Conservation (phyloP, 2,797 vertebrate species). For the Meriones psammophilus region DNA sequence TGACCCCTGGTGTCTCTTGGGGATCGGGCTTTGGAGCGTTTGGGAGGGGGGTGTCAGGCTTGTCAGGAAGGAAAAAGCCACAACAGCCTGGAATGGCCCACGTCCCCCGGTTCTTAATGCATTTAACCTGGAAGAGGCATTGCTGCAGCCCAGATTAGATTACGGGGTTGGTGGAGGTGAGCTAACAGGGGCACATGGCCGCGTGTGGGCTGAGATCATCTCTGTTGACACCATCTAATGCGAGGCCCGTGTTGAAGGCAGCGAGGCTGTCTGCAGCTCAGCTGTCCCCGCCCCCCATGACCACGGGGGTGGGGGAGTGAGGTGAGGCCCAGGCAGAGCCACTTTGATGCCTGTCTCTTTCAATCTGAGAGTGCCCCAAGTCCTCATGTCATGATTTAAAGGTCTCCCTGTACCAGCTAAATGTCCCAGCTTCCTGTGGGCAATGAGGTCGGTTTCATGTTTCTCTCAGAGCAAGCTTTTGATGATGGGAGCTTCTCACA, state of each 20-base stretch:
- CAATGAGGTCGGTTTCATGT: constrained; percentile 74
- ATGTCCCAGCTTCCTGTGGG: constrained; percentile 89
- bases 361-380: constrained; percentile 81
- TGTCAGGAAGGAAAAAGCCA: constrained; percentile 87
- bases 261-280: constrained; percentile 83
- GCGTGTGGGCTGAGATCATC: constrained; percentile 88
- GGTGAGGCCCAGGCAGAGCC: constrained; percentile 86
- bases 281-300: constrained; percentile 65
- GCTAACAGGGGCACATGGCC: constrained; percentile 88
- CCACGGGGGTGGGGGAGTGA: constrained; percentile 65
- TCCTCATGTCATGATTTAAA: constrained; percentile 87
- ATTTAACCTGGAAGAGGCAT: constrained; percentile 90
- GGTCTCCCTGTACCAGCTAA: constrained; percentile 89
- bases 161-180: constrained; percentile 87
- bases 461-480: neutral
- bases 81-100: constrained; percentile 77
- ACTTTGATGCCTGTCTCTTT: constrained; percentile 88
- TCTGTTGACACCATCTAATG: constrained; percentile 90
- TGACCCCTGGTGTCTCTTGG: constrained; percentile 93
- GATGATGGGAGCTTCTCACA: neutral
- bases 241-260: constrained; percentile 85
- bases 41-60: constrained; percentile 82
- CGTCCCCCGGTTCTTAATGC: constrained; percentile 84
- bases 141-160: constrained; percentile 87
- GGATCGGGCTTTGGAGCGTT: constrained; percentile 85